Evolutionary conservation across 2,888 invertebrate species (phyloP), one percentile per base, ranked within the genome.

Genomic region (Agriopis aurantiaria): DNA sequence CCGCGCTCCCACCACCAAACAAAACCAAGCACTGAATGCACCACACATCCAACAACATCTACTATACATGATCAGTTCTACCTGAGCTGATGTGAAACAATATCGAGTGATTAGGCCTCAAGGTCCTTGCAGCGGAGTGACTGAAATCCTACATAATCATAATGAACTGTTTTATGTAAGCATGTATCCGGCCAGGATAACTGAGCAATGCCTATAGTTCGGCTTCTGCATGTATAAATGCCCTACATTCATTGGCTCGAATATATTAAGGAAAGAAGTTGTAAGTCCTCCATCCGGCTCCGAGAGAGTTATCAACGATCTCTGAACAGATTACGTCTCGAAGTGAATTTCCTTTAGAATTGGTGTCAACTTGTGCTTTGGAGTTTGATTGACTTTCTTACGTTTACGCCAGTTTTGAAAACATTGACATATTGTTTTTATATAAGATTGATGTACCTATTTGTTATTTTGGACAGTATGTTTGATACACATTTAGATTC

Each of bases 1-100:
- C 76, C 66, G 82, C 83, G 59, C 79, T 80, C 45, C 77, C 78
- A 55, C 81, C 81, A 41, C 77, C 80, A 40, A 68, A 74, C 62
- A 81, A 80, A 60, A 78, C 80, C 63, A 80, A 80, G 65, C 80
- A 70, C 57, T 68, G 68, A 72, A 61, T 48, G 10, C 3, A 14
- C 11, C 41, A 3, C 41, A 3, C 40, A 10, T n/a, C 3, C 55
- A 33, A 56, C 55, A 33, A 56, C 41, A 40, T 0, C 8, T 1
- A 33, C 52, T 3, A 9, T 10, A 17, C 52, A 23, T 10, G 6
- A 49, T 8, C 49, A 17, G 48, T 12, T 12, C 46, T 46, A 33
- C 33, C 33, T 12, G 46, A 49, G 49, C n/a, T 14, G 49, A 14
- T 14, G n/a, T 48, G 48, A n/a, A 48, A 48, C 48, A 12, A 6